Conservation (phyloP, 2,888 invertebrate genomes). For the Conomelus anceps region DNA sequence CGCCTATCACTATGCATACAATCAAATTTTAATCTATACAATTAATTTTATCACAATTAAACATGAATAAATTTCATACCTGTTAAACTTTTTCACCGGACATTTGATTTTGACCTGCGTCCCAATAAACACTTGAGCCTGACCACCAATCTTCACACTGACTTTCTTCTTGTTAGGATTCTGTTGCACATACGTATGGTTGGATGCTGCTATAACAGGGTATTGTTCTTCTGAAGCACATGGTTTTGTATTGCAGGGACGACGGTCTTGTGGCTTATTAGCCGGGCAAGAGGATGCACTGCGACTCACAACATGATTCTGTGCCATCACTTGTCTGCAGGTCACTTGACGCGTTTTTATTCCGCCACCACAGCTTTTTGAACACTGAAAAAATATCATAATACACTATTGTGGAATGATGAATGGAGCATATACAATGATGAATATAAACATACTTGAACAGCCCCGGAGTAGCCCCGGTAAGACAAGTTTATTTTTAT, state of each 20-base stretch:
- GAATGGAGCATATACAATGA: too few relatives aligned
- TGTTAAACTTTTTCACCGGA: conserved; percentile 70
- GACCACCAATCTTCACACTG: conserved; percentile 81
- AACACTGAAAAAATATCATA: conserved; percentile 59
- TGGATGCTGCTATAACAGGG: conserved; percentile 59
- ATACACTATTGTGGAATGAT: too few relatives aligned
- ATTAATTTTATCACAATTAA: neutral
- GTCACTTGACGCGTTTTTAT: conserved; percentile 70
- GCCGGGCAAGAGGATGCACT: conserved; percentile 65
- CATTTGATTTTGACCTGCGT: conserved; percentile 91
- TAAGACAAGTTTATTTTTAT: too few relatives aligned
- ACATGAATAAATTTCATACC: conserved; percentile 37
- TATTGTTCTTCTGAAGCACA: conserved; percentile 66
- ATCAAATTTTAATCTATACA: too few relatives aligned
- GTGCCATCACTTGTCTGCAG: conserved; percentile 89
- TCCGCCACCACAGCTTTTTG: conserved; percentile 88
- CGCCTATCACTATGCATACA: neutral
- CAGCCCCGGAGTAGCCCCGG: too few relatives aligned
- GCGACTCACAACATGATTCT: conserved; percentile 80
- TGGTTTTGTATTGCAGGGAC: conserved; percentile 77
- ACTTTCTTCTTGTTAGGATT: conserved; percentile 72
- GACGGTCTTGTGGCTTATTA: conserved; percentile 68
- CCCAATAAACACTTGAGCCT: conserved; percentile 83
- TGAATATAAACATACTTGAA: too few relatives aligned
- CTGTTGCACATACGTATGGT: conserved; percentile 71